Evolutionary conservation across 1,140 invertebrate species (phyloP).

Genomic region (Frieseomelitta varia): DNA sequence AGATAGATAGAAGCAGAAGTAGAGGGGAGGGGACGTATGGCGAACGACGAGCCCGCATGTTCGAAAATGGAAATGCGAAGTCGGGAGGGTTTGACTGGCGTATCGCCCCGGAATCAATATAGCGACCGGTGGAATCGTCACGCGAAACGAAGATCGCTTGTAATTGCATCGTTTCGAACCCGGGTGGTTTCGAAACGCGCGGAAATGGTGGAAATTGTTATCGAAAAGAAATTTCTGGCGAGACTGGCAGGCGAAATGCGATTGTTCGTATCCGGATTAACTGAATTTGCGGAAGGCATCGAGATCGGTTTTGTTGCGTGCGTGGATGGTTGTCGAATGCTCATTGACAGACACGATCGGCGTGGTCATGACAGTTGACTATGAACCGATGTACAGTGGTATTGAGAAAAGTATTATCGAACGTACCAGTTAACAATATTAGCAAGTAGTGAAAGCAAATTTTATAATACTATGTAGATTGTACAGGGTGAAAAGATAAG

Average conservation of each 20-base stretch:
- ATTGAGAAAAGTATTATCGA: too few species aligned
- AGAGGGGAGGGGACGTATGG: neutral
- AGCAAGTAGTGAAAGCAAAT: too few species aligned
- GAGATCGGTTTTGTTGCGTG: neutral
- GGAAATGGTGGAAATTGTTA: slow-evolving; percentile 33
- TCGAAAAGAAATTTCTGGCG: slow-evolving; percentile 16
- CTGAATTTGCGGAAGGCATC: too few species aligned
- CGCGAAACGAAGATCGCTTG: slow-evolving; percentile 45
- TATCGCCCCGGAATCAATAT: slow-evolving; percentile 29
- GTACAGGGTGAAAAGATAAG: too few species aligned
- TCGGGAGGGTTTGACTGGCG: neutral
- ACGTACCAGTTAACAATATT: too few species aligned
- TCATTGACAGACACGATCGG: neutral
- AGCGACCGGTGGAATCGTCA: slow-evolving; percentile 15
- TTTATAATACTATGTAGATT: too few species aligned
- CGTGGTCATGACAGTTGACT: too few species aligned
- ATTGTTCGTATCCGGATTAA: slow-evolving; percentile 5
- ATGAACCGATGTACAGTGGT: too few species aligned
- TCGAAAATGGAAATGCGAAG: slow-evolving; percentile 14
- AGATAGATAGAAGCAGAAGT: neutral
- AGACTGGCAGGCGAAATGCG: neutral
- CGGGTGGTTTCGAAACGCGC: neutral
- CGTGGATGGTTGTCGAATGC: neutral
- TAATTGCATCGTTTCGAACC: slow-evolving; percentile 42
- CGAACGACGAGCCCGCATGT: neutral